Evolutionary conservation across 2,888 invertebrate genomes (phyloP).

Genomic region (Hipparchia semele): DNA sequence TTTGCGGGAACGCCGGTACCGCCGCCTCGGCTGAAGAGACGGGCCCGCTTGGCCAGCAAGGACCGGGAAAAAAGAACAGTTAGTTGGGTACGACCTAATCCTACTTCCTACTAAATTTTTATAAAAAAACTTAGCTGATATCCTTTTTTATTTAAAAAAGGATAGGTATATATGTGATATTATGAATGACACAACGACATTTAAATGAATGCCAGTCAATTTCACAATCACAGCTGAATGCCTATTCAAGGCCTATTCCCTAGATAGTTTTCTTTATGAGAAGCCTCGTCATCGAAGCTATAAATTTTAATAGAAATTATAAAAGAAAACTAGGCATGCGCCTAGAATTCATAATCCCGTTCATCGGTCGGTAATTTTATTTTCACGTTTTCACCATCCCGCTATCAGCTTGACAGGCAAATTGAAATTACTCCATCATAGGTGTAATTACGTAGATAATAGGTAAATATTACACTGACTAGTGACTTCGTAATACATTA

Average conservation of each 20-base stretch:
- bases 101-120: no score
- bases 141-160: not conserved
- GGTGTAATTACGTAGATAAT: not conserved
- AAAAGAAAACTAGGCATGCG: slow-evolving; percentile 1
- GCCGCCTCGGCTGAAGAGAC: slow-evolving; percentile 74
- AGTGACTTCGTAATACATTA: no score
- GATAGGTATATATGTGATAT: no score
- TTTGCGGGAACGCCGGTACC: slow-evolving; percentile 63
- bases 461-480: not conserved
- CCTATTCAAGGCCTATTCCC: not conserved
- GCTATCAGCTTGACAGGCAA: not conserved
- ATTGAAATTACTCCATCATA: not conserved
- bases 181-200: not conserved
- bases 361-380: not conserved
- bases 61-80: slow-evolving; percentile 67
- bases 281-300: not conserved
- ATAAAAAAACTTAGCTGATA: no score
- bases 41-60: slow-evolving; percentile 68
- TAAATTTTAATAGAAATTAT: not conserved
- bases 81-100: slow-evolving; percentile 62
- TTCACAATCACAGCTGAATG: not conserved
- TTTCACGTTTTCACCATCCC: not conserved
- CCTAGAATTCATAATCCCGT: not conserved
- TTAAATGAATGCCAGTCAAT: not conserved
- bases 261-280: slow-evolving; percentile 3